Evolutionary conservation across 2,113 vertebrate species (phyloP), one percentile per base, ranked within the genome.

Genomic region (Neodontobutis hainanensis): DNA sequence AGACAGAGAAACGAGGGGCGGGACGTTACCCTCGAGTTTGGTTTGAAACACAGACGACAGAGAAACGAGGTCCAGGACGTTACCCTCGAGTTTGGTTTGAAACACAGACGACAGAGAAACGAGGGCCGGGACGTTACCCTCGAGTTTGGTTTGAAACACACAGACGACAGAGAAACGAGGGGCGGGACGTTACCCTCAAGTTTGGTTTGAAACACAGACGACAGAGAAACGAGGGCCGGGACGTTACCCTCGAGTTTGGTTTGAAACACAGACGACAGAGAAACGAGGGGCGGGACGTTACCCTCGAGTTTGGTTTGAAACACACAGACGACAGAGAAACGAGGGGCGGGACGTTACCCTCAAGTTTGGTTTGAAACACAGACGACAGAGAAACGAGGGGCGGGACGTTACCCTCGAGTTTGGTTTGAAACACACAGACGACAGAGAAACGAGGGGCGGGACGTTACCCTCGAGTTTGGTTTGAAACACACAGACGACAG

Each of bases 191-290:
- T 78, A 98, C 96, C 94, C 91, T 89, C 82, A n/a, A n/a, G n/a
- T n/a, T n/a, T n/a, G n/a, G n/a, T n/a, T n/a, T n/a, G n/a, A n/a
- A n/a, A n/a, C 19, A 27, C 19, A 27, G 19, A 27, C 19, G 19
- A 27, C 19, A 27, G 19, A 27, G 3, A 2, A 27, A 27, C 8
- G 43, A 49, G 46, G 19, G 5, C 1, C 58, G 2, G 6, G 5
- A 8, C 44, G 67, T 72, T 78, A 98, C 96, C 94, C 91, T 89
- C 82, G n/a, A n/a, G n/a, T n/a, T n/a, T n/a, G n/a, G n/a, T n/a
- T n/a, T n/a, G n/a, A n/a, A n/a, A n/a, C 19, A 27, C 19, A 27
- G 19, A 27, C 19, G 19, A 27, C 19, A 27, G 19, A 27, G 3
- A 2, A 27, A 27, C 8, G 43, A 49, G 46, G 19, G 5, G 0